Percentiles rank a stretch among this genome's conserved stretches.
Evolutionary conservation across 2,888 invertebrate genomes (phyloP).

Genomic region (Leptinotarsa juncta): DNA sequence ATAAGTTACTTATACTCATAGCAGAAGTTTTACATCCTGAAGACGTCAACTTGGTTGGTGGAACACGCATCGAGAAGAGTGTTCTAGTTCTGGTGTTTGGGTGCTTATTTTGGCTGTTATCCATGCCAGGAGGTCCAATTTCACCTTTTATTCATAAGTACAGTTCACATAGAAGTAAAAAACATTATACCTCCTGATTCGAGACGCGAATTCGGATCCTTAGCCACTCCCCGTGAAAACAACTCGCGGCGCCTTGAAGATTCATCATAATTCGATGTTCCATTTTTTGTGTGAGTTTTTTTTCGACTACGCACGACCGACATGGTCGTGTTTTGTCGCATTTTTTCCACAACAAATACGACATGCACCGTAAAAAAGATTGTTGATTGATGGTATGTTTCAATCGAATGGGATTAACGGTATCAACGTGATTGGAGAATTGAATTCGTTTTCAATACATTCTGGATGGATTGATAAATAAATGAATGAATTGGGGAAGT

Average conservation of each 20-base stretch:
- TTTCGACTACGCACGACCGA: slow-evolving; percentile 1
- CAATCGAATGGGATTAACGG: background rate
- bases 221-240: background rate
- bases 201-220: too few relatives aligned
- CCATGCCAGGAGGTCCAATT: too few relatives aligned
- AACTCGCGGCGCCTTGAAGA: slow-evolving; percentile 2
- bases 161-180: background rate
- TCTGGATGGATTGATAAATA: background rate
- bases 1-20: too few relatives aligned
- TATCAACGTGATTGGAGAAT: background rate
- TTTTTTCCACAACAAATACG: slow-evolving; percentile 16
- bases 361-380: background rate
- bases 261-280: slow-evolving; percentile 17
- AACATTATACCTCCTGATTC: background rate
- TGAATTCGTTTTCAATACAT: background rate
- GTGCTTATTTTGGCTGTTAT: too few relatives aligned
- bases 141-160: too few relatives aligned
- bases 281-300: slow-evolving; percentile 10
- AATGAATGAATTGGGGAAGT: too few relatives aligned
- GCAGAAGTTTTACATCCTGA: too few relatives aligned
- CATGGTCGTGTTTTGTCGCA: slow-evolving; percentile 6
- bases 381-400: slow-evolving; percentile 6
- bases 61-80: too few relatives aligned
- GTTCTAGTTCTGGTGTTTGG: too few relatives aligned
- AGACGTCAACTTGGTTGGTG: too few relatives aligned